phyloP scores from a whole-genome alignment of 2,797 vertebrate genomes.

The Chromobotia macracanthus region DNA sequence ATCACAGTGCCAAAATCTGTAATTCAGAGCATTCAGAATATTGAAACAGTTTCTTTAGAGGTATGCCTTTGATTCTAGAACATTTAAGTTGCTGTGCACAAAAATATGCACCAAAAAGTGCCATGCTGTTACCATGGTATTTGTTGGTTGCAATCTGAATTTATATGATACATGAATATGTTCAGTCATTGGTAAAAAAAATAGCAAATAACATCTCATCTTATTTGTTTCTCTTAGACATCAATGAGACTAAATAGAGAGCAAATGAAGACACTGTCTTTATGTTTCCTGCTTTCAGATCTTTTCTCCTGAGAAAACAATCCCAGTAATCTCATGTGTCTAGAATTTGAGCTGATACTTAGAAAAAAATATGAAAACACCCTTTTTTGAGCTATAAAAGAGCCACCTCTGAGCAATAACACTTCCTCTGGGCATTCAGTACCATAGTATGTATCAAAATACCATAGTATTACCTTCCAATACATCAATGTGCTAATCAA shows the following conservation, averaged over 20 bases:
- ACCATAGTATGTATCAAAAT: not conserved
- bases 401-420: too few relatives aligned
- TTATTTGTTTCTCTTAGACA: not conserved
- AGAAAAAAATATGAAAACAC: not conserved
- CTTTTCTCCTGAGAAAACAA: not conserved
- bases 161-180: not conserved
- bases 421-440: not conserved
- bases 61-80: not conserved
- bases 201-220: not conserved
- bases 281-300: too few relatives aligned
- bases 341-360: not conserved
- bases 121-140: not conserved
- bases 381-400: not conserved
- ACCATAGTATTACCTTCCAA: not conserved
- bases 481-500: not conserved
- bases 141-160: not conserved
- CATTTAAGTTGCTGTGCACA: not conserved
- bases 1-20: not conserved
- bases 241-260: too few relatives aligned
- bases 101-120: not conserved
- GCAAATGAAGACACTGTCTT: too few relatives aligned
- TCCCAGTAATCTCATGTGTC: too few relatives aligned
- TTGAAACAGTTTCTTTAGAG: not conserved
- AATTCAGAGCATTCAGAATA: slow-evolving; percentile 8
- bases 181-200: not conserved